Base-by-base conservation (phyloP, 1,140 invertebrate genomes). In the Planococcus citri region DNA sequence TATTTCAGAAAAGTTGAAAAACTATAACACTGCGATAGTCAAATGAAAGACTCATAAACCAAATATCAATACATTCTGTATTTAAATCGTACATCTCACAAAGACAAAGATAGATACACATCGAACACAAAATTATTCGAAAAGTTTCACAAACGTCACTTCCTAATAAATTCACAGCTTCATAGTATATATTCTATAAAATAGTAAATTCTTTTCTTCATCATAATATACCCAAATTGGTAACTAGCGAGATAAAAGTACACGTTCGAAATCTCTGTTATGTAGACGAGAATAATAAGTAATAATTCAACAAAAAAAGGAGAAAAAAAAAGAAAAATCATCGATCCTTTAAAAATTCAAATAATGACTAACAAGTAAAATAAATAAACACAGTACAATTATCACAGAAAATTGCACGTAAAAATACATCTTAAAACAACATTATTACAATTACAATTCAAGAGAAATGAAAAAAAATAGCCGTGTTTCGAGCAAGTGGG, bases 381-480 rank as follows among this genome's bases (percentile, higher is more conserved):
- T 27, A 64, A 64, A 64, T 51, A 64, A 64, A 64, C 60, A 64
- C 60, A 64, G 60, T 64, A 64, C 60, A 64, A 64, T 64, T 64
- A 64, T 64, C 60, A 64, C 60, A 64, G 60, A 64, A 27, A 64
- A 64, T 64, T 64, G 60, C 60, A 64, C 60, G 9, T 25, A 64
- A 64, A 25, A 64, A 24, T 64, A 25, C 60, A 25, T 4, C 24
- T 64, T 24, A 64, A 25, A 17, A 24, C 9, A 14, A 3, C 25
- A 64, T 17, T 25, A 4, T 17, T 3, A 22, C 10, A 64, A 64
- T 24, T 20, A 58, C 17, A 58, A 58, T n/a, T 58, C 17, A n/a
- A n/a, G n/a, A 60, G 22, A 64, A 24, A 64, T 17, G 24, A 4
- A 24, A 51, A 51, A 51, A 14, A 51, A 51, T 51, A 51, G 6